These are phyloP conservation scores for Echinops telfairi DNA, from an alignment of 2,113 vertebrate genomes.

Conservation along the genomic window DNA sequence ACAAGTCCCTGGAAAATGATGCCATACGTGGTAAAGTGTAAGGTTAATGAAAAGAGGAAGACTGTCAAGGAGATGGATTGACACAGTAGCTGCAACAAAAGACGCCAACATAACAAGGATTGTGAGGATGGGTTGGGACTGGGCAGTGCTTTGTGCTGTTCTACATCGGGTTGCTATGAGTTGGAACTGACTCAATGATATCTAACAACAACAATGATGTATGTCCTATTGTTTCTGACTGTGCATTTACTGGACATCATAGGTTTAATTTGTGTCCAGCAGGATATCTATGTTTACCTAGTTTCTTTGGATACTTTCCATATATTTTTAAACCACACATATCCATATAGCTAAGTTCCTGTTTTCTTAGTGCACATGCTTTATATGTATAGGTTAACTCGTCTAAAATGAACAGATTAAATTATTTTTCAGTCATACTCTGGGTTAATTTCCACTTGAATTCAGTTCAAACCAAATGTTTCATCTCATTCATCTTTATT, in stretches of 20 bases:
- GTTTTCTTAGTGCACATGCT: constrained; percentile 73
- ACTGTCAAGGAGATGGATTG: no score
- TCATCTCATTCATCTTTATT: constrained; percentile 82
- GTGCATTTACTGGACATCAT: constrained; percentile 60
- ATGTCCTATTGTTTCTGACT: constrained; percentile 26
- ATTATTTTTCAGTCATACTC: constrained; percentile 79
- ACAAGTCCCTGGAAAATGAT: no score
- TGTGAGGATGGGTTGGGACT: no score
- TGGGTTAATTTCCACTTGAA: constrained; percentile 78
- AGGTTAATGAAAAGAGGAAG: no score
- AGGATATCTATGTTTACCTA: constrained; percentile 68
- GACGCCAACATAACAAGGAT: no score
- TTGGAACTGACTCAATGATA: no score
- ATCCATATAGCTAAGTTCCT: constrained; percentile 69
- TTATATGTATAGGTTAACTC: constrained; percentile 74
- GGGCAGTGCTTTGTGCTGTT: no score
- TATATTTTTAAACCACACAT: constrained; percentile 62
- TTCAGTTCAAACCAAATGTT: constrained; percentile 78
- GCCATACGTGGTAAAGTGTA: no score
- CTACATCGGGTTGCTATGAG: no score
- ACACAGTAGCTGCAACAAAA: no score
- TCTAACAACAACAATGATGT: no score
- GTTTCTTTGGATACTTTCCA: constrained; percentile 72
- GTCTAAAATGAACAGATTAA: constrained; percentile 79
- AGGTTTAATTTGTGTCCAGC: constrained; percentile 54